Evolutionary conservation across 2,888 invertebrate species (phyloP), one percentile per base, ranked within the genome.

Genomic region (Euclidia mi): DNA sequence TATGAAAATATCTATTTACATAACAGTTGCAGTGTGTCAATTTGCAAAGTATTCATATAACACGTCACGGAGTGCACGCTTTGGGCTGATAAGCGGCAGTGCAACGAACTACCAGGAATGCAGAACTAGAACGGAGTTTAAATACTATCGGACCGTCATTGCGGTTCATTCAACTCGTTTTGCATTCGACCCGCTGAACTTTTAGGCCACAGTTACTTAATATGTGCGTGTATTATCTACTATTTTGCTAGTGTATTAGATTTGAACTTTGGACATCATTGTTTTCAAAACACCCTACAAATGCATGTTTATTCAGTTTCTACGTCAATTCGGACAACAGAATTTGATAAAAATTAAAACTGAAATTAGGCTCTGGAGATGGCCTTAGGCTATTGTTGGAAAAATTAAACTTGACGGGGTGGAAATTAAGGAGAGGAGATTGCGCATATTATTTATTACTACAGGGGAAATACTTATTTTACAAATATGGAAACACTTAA

Each of bases 121-220:
- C 75, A 73, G 62, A 80, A 80, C 75, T 80, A 78, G 71, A 65
- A 59, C 66, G 64, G 69, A 68, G 68, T 66, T n/a, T 74, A 73
- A 79, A 68, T 68, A 67, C 66, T 76, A 78, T 74, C 78, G 71
- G 63, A 48, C 65, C 70, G 65, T 64, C 67, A 71, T 47, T 50
- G 65, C 47, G 47, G 89, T 81, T 78, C 86, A 65, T 86, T 89
- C 80, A 89, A 81, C 89, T 65, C 81, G 65, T 25, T n/a, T 46
- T 78, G 81, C 84, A 80, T 75, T 64, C 76, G 84, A 76, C 85
- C 85, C 59, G 78, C 49, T 81, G 85, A 86, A 85, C 88, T 82
- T 78, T 72, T 64, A 67, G 73, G 63, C 61, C 72, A 72, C 59
- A 56, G 65, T 67, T 73, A 74, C 66, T 79, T 69, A 73, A 64